Conservation (phyloP, 2,113 vertebrate species). For the Aegithalos caudatus region DNA sequence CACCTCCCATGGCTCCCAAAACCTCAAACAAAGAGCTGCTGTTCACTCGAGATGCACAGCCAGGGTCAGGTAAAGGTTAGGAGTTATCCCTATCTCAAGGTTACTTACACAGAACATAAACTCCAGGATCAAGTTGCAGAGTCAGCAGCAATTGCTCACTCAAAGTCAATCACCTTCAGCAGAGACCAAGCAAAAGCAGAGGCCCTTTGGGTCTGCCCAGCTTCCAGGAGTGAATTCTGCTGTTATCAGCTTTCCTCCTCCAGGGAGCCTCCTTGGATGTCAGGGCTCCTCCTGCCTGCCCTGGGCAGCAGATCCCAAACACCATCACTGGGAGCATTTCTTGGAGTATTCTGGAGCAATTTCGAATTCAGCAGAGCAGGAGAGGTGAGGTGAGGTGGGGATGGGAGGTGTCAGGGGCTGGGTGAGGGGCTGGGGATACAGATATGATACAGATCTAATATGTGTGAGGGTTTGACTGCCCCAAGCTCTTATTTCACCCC, state of each 20-base stretch:
- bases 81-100: slow-evolving; percentile 67
- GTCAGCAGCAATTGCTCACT: slow-evolving; percentile 55
- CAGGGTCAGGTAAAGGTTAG: slow-evolving; percentile 58
- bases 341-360: background rate
- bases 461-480: too few species aligned
- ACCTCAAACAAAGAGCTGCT: slow-evolving; percentile 67
- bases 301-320: background rate
- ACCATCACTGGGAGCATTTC: background rate
- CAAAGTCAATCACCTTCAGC: slow-evolving; percentile 58
- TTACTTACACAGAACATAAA: slow-evolving; percentile 54
- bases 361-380: background rate
- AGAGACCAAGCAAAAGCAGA: slow-evolving; percentile 41
- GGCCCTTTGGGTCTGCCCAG: background rate
- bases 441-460: too few species aligned
- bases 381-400: background rate
- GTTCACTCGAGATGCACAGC: slow-evolving; percentile 52
- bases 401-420: background rate
- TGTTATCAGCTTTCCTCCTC: background rate
- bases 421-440: too few species aligned
- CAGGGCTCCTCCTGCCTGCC: background rate
- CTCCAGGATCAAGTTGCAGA: slow-evolving; percentile 60
- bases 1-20: slow-evolving; percentile 36
- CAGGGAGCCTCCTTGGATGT: background rate
- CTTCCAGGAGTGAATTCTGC: background rate
- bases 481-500: background rate